Conservation (phyloP, 1,140 invertebrate genomes). For the Holcopasites calliopsidis region DNA sequence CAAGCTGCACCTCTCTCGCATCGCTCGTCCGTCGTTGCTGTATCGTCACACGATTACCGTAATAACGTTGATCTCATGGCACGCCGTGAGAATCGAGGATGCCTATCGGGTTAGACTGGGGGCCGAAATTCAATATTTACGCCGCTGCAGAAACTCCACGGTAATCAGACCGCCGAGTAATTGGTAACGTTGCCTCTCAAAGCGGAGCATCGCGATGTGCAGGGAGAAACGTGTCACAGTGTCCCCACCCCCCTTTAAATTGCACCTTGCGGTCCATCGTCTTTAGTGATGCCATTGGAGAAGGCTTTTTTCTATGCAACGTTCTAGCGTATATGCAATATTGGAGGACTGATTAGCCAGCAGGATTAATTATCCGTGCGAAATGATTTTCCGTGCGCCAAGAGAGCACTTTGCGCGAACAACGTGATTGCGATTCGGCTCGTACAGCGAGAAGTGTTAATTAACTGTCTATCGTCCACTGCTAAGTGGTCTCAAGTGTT, state of each 20-base stretch:
- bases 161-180: slow-evolving; percentile 57
- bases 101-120: slow-evolving; percentile 58
- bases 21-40: not conserved
- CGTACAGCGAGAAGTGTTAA: slow-evolving; percentile 24
- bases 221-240: not conserved
- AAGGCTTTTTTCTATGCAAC: too few relatives aligned
- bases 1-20: not conserved
- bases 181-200: slow-evolving; percentile 55
- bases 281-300: too few relatives aligned
- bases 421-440: not conserved
- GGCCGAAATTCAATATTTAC: slow-evolving; percentile 63
- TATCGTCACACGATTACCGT: slow-evolving; percentile 49
- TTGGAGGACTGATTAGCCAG: too few relatives aligned
- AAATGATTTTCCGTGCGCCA: not conserved
- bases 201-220: slow-evolving; percentile 36
- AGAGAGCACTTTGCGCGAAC: not conserved
- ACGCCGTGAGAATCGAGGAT: slow-evolving; percentile 47
- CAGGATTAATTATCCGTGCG: not conserved
- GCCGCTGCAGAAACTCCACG: slow-evolving; percentile 46
- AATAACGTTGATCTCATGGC: slow-evolving; percentile 45
- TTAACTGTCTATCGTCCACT: slow-evolving; percentile 37
- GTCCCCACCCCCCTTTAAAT: not conserved
- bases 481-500: slow-evolving; percentile 39
- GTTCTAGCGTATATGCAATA: too few relatives aligned
- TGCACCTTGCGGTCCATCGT: not conserved